A percentile compares a stretch with the other conserved stretches of the same genome.
Conservation (phyloP, 2,888 invertebrate species). For the Drosophila demipolita region DNA sequence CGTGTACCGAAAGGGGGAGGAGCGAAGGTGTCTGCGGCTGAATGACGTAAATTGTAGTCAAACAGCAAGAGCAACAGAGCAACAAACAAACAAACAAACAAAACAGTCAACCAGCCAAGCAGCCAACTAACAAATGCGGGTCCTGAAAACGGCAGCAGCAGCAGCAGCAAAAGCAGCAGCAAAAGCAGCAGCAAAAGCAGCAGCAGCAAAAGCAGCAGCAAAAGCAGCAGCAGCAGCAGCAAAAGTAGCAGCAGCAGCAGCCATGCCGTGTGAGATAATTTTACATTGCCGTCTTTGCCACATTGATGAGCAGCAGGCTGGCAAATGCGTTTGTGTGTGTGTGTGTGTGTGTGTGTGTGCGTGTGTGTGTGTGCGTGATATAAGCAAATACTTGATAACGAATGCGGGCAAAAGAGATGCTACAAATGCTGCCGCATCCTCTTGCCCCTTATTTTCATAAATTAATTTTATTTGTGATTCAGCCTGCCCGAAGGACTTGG, state of each 20-base stretch:
- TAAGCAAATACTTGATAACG: constrained; percentile 63
- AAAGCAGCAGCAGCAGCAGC: constrained; percentile 3
- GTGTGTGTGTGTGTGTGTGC: neutral
- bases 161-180: constrained; percentile 2
- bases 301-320: constrained; percentile 46
- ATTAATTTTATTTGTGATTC: constrained; percentile 60
- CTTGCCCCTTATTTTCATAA: constrained; percentile 52
- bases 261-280: constrained; percentile 25
- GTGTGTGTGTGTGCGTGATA: constrained; percentile 26
- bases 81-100: constrained; percentile 29
- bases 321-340: neutral
- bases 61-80: constrained; percentile 40
- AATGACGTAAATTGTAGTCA: constrained; percentile 67
- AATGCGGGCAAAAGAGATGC: constrained; percentile 46
- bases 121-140: constrained; percentile 59
- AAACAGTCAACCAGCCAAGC: constrained; percentile 56
- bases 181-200: neutral
- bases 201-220: neutral
- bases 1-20: constrained; percentile 20
- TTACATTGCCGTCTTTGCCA: constrained; percentile 25
- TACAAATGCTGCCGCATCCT: neutral
- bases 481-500: constrained; percentile 40
- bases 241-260: neutral
- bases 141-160: constrained; percentile 12
- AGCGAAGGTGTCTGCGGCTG: constrained; percentile 57